Base-by-base conservation (phyloP, 2,888 invertebrate species). In the Drosophila flavopinicola region DNA sequence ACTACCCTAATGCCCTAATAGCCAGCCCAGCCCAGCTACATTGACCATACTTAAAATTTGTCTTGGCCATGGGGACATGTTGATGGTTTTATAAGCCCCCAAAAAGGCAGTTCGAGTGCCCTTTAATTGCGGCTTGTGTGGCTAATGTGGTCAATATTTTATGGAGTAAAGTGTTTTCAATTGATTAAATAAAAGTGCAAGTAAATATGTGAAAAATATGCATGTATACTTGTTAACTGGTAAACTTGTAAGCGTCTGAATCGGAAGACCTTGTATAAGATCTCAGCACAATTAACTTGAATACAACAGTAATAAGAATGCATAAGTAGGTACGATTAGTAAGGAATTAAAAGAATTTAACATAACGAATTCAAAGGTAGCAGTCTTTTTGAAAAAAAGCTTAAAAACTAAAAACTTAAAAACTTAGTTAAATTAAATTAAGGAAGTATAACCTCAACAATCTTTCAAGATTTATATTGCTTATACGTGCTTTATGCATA, bases 71-170 rank as follows among this genome's bases (percentile, higher is more conserved):
- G 17, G 6, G n/a, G 20, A 35, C 25, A 49, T 47, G 66, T 51
- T 57, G 51, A 72, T 58, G 42, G 51, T 15, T 27, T 63, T 54
- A 35, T 71, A 67, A 72, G 51, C 64, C 17, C 9, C 6, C 20
- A 44, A 11, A 64, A 53, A 13, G 32, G 2, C 25, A 17, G 17
- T 23, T 38, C 35, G 42, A 53, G 39, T 47, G 35, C 15, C 9
- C 45, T 52, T 32, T 68, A 67, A 72, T 71, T 71, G 51, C 39
- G 47, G 51, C 47, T 51, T 54, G 15, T 52, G 44, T 44, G 66
- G 51, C n/a, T 10, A 53, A 54, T 47, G 29, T 52, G 51, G 41
- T 56, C 54, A 52, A 57, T 49, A 52, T 47, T 38, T 71, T 53
- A 54, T 38, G 53, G 25, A 37, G 6, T 33, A 17, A 33, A 68